These are phyloP conservation scores for Salmo trutta DNA, from an alignment of 2,797 vertebrate genomes.

Conservation along the genomic window DNA sequence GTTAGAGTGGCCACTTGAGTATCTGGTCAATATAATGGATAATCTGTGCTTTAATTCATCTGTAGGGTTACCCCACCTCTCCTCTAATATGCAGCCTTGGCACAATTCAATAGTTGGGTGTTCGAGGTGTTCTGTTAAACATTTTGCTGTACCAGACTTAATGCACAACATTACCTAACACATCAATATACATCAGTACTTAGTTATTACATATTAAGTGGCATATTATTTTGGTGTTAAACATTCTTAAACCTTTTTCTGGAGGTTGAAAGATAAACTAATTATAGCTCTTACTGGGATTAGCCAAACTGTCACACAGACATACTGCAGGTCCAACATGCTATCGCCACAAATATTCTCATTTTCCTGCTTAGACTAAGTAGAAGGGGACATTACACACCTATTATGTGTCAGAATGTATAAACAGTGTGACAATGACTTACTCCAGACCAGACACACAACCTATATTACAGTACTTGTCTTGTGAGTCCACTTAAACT, in stretches of 20 bases:
- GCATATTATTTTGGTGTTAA: not conserved
- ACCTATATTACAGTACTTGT: not conserved
- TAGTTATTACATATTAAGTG: too few relatives aligned
- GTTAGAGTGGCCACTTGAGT: too few relatives aligned
- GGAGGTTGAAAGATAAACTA: not conserved
- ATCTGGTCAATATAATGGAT: too few relatives aligned
- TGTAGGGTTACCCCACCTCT: not conserved
- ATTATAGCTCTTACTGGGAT: too few relatives aligned
- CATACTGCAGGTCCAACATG: constrained; percentile 1
- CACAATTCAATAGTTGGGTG: not conserved
- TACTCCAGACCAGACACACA: constrained; percentile 24
- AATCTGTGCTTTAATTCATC: not conserved
- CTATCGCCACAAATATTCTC: constrained; percentile 41
- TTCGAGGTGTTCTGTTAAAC: not conserved
- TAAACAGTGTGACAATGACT: constrained; percentile 40
- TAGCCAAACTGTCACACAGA: constrained; percentile 6
- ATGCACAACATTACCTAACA: not conserved
- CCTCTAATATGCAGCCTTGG: not conserved
- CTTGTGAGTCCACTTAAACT: not conserved
- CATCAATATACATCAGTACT: not conserved
- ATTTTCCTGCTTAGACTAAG: constrained; percentile 52
- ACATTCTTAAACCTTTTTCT: not conserved
- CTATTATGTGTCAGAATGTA: constrained; percentile 20
- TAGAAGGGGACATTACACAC: constrained; percentile 35
- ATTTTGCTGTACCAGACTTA: not conserved